Percentiles rank a stretch among this genome's conserved stretches.
phyloP scores from a whole-genome alignment of 2,113 vertebrate species.

The Gopherus evgoodei region DNA sequence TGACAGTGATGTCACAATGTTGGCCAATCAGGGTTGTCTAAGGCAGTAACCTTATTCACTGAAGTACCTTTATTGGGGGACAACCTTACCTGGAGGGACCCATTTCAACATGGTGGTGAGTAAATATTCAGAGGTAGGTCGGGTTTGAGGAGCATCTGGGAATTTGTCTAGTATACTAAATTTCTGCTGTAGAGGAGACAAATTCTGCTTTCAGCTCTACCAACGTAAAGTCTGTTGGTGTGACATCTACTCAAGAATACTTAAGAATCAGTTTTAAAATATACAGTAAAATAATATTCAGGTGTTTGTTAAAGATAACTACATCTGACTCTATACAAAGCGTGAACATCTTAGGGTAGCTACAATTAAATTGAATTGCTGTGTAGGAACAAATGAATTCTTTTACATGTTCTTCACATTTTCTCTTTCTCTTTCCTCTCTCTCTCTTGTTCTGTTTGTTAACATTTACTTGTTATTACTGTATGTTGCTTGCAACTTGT shows the following conservation, averaged over 20 bases:
- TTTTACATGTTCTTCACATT: conserved; percentile 82
- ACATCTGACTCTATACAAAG: conserved; percentile 35
- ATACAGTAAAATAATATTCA: conserved; percentile 39
- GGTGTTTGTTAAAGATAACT: conserved; percentile 36
- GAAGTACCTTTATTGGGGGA: conserved; percentile 70
- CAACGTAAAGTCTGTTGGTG: conserved; percentile 22
- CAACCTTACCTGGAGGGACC: conserved; percentile 72
- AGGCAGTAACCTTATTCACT: conserved; percentile 59
- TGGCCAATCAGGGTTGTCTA: conserved; percentile 63
- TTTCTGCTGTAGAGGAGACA: not conserved
- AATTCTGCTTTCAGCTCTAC: not conserved
- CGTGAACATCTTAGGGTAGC: conserved; percentile 59
- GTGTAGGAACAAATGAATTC: conserved; percentile 71
- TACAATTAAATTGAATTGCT: conserved; percentile 56
- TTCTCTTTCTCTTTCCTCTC: conserved; percentile 77
- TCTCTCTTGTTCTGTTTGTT: conserved; percentile 79
- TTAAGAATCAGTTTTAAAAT: conserved; percentile 31
- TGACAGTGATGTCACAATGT: conserved; percentile 68
- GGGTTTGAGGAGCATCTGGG: conserved; percentile 60
- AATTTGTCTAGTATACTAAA: conserved; percentile 52
- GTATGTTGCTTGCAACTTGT: conserved; percentile 76
- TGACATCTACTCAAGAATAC: conserved; percentile 19
- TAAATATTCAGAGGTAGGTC: conserved; percentile 78
- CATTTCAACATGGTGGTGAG: conserved; percentile 72
- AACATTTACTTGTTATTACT: conserved; percentile 78